These are phyloP conservation scores for Pimephales promelas DNA, from an alignment of 2,113 vertebrate genomes.

Conservation along the genomic window DNA sequence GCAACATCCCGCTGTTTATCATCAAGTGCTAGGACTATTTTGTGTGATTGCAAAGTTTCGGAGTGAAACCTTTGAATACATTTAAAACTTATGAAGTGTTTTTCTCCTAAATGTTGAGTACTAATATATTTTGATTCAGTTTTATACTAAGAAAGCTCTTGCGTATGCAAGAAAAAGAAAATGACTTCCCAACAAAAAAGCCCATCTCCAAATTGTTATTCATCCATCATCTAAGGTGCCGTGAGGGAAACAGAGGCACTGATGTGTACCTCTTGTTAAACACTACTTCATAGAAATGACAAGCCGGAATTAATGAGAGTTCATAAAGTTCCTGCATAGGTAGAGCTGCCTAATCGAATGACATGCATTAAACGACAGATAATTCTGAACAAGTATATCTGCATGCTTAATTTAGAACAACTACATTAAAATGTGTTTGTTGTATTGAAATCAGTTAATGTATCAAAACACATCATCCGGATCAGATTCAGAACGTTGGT, in stretches of 20 bases:
- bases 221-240: not conserved
- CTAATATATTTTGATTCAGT: not conserved
- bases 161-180: not conserved
- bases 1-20: not conserved
- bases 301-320: conserved; percentile 5
- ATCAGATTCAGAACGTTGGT: no score
- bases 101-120: not conserved
- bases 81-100: not conserved
- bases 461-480: no score
- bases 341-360: not conserved
- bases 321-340: conserved; percentile 4
- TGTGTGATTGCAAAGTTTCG: not conserved
- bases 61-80: not conserved
- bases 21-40: not conserved
- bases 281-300: conserved; percentile 12
- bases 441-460: not conserved
- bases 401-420: not conserved
- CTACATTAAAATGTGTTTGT: not conserved
- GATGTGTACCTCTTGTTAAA: conserved; percentile 12
- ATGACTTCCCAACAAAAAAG: not conserved
- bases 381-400: not conserved
- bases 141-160: not conserved
- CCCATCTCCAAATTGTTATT: not conserved
- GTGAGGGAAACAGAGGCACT: not conserved
- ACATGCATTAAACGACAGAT: not conserved